Conservation (phyloP, 2,797 vertebrate species). For the Myoxocephalus aenaeus region DNA sequence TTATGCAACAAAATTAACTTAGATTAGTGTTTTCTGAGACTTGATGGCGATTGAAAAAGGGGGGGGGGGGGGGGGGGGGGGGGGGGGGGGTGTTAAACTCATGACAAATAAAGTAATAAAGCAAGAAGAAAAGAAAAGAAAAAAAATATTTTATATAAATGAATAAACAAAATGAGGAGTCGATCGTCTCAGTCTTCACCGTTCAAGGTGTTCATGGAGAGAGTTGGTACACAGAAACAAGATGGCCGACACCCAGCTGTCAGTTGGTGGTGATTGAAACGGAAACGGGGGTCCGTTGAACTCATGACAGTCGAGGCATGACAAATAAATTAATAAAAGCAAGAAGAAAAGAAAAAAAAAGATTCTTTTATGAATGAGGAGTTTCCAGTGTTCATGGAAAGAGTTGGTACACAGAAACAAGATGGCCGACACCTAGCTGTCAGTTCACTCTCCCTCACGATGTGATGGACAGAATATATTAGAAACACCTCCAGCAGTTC, state of each 20-base stretch:
- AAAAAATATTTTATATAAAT: neutral
- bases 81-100: too few relatives aligned
- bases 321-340: too few relatives aligned
- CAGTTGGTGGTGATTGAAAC: too few relatives aligned
- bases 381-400: neutral
- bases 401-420: neutral
- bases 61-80: too few relatives aligned
- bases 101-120: too few relatives aligned
- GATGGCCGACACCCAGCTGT: too few relatives aligned
- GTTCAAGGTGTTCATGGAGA: neutral
- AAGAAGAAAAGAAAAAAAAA: neutral
- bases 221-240: neutral
- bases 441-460: neutral
- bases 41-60: too few relatives aligned
- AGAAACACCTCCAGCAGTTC: neutral
- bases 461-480: neutral
- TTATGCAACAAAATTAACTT: neutral
- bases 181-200: neutral
- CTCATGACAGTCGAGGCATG: too few relatives aligned
- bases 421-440: neutral
- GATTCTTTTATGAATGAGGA: neutral
- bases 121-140: neutral
- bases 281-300: too few relatives aligned
- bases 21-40: too few relatives aligned
- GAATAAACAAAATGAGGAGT: neutral